Evolutionary conservation across 2,797 vertebrate species (phyloP).

Genomic region (Thalassophryne amazonica): DNA sequence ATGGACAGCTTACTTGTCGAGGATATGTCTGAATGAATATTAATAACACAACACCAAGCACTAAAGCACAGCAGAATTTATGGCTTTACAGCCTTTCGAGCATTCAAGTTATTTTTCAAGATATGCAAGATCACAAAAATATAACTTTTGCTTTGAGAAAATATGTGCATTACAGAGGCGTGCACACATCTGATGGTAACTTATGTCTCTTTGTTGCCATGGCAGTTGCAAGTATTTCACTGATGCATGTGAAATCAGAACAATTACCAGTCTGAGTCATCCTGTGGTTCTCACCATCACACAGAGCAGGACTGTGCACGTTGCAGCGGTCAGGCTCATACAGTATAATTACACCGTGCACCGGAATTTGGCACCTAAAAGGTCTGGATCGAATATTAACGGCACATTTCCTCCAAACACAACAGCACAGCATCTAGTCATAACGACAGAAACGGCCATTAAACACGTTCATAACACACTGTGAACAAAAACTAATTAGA

Average conservation of each 20-base stretch:
- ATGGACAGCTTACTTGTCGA: too few relatives aligned
- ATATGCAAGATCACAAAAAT: constrained; percentile 1
- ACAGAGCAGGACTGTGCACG: constrained; percentile 12
- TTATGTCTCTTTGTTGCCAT: constrained; percentile 25
- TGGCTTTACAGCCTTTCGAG: too few relatives aligned
- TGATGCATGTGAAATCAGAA: constrained; percentile 50
- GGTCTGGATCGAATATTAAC: too few relatives aligned
- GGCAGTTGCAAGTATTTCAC: constrained; percentile 29
- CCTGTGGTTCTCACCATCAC: constrained; percentile 16
- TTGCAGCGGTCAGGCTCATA: constrained; percentile 16
- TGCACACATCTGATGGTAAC: constrained; percentile 32
- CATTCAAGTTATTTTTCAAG: not conserved
- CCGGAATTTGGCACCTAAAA: not conserved
- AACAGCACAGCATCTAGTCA: too few relatives aligned
- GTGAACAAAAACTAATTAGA: too few relatives aligned
- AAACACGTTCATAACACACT: too few relatives aligned
- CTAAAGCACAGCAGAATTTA: constrained; percentile 14
- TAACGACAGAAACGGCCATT: too few relatives aligned
- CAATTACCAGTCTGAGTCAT: constrained; percentile 50
- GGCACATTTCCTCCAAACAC: too few relatives aligned
- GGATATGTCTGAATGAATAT: too few relatives aligned
- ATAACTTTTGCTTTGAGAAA: constrained; percentile 1
- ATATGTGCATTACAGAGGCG: constrained; percentile 7
- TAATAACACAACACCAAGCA: constrained; percentile 40
- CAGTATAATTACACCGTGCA: constrained; percentile 13